phyloP scores from a whole-genome alignment of 2,888 invertebrate species.

The Sialis lutaria region DNA sequence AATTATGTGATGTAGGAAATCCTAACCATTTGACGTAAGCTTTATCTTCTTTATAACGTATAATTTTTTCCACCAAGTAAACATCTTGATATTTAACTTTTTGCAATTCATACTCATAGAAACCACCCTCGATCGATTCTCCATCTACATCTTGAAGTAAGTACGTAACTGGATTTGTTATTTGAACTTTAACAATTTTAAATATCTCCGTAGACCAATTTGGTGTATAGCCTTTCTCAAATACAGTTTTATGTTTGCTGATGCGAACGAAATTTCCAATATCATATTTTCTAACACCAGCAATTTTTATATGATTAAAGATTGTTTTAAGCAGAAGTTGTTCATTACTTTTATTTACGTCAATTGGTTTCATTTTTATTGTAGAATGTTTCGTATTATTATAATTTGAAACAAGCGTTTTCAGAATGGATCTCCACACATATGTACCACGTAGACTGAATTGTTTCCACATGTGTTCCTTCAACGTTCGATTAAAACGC shows the following conservation, averaged over 20 bases:
- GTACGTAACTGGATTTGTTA: slow-evolving; percentile 17
- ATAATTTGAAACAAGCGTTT: slow-evolving; percentile 3
- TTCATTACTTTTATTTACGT: slow-evolving; percentile 17
- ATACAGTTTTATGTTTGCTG: slow-evolving; percentile 7
- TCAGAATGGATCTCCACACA: slow-evolving; percentile 11
- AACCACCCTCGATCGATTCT: slow-evolving; percentile 13
- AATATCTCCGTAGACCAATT: slow-evolving; percentile 20
- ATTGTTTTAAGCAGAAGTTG: slow-evolving; percentile 11
- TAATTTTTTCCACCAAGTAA: slow-evolving; percentile 15
- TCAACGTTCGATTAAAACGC: slow-evolving; percentile 14
- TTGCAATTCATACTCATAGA: slow-evolving; percentile 15
- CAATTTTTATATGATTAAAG: slow-evolving; percentile 13
- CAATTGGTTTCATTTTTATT: slow-evolving; percentile 16
- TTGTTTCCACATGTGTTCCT: slow-evolving; percentile 13
- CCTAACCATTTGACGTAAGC: slow-evolving; percentile 14
- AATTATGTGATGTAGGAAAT: slow-evolving; percentile 13
- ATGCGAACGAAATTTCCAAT: too few species aligned
- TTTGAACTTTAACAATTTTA: slow-evolving; percentile 14
- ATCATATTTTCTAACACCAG: slow-evolving; percentile 3
- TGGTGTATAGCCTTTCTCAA: slow-evolving; percentile 18
- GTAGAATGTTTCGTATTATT: slow-evolving; percentile 13
- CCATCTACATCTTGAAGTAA: slow-evolving; percentile 14
- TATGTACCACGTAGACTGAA: slow-evolving; percentile 16
- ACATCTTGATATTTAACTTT: slow-evolving; percentile 12
- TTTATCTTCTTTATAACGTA: slow-evolving; percentile 11